Percentiles rank a stretch among this genome's conserved stretches.
phyloP scores from a whole-genome alignment of 2,113 vertebrate genomes.

The Aegithalos caudatus region DNA sequence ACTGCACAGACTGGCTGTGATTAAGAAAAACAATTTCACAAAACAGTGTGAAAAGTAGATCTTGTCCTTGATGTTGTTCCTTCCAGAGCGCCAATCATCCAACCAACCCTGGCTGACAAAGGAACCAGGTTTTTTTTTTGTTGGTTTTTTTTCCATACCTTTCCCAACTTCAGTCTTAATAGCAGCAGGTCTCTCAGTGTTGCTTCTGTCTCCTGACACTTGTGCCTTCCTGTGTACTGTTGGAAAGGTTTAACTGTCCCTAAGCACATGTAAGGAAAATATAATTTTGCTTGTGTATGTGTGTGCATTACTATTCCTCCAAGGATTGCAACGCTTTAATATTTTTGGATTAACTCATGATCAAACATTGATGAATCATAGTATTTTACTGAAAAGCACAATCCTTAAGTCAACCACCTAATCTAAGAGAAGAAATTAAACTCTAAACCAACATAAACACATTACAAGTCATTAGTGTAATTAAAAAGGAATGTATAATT shows the following conservation, averaged over 20 bases:
- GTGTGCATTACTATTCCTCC: constrained; percentile 41
- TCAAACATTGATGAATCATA: constrained; percentile 81
- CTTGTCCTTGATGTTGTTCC: neutral
- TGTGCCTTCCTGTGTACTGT: neutral
- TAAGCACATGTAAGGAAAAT: neutral
- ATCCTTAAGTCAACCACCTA: constrained; percentile 81
- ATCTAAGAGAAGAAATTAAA: constrained; percentile 84
- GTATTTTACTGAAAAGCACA: constrained; percentile 79
- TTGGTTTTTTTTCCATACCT: rapidly evolving
- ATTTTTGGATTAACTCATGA: constrained; percentile 77
- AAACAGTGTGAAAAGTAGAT: neutral
- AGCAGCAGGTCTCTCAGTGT: neutral
- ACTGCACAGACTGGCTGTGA: neutral
- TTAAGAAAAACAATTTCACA: neutral
- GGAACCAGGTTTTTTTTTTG: neutral
- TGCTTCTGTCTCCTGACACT: neutral
- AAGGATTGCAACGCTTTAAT: constrained; percentile 63
- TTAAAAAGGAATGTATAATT: constrained; percentile 86
- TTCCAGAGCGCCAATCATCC: neutral
- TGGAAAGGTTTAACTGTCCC: neutral
- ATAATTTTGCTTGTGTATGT: neutral
- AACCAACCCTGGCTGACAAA: neutral
- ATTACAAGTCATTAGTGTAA: constrained; percentile 85
- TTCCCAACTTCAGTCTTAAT: neutral
- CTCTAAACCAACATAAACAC: constrained; percentile 84